Base-by-base conservation (phyloP, 1,140 invertebrate genomes). In the Philopotamus ludificatus region DNA sequence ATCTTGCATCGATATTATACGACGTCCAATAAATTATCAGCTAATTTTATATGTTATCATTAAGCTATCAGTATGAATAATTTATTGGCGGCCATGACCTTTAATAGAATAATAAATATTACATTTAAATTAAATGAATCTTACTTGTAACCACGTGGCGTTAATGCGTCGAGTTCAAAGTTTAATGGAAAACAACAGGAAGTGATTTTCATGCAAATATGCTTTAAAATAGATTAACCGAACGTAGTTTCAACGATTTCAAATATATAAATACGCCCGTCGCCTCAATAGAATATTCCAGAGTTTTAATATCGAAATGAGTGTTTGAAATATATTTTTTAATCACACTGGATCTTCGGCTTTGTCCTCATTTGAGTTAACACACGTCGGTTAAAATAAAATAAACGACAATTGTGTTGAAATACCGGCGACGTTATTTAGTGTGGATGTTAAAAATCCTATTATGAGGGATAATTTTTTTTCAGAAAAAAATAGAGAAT, bases 171-270 rank as follows among this genome's bases (percentile, higher is more conserved):
- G 44, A 55, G 67, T 59, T 69, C 67, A 69, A 69, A 69, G 67
- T 63, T 69, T 69, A 69, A 69, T 69, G 64, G 63, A 63, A 69
- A 69, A 66, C 67, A 69, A 69, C 67, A 69, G 67, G 67, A 69
- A 69, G 67, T 69, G 67, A 69, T 69, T 69, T 69, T 69, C 63
- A 69, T 69, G 67, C 67, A 69, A 69, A 69, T 69, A 69, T 69
- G 63, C 60, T 69, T 69, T 47, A 39, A 69, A 69, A 69, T 69
- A 69, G 67, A 69, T 69, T 66, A 65, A 58, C 22, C 21, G 26
- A 26, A 65, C 53, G 63, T 63, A 66, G 63, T 44, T 54, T 58
- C 59, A 26, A 53, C 21, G 22, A 34, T 39, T 45, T 65, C 51
- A 34, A 54, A 44, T 44, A 55, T 21, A 51, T 34, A 55, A 50